Percentiles rank a stretch among this genome's conserved stretches.
Evolutionary conservation across 2,888 invertebrate genomes (phyloP).

Genomic region (Pseudococcus longispinus): DNA sequence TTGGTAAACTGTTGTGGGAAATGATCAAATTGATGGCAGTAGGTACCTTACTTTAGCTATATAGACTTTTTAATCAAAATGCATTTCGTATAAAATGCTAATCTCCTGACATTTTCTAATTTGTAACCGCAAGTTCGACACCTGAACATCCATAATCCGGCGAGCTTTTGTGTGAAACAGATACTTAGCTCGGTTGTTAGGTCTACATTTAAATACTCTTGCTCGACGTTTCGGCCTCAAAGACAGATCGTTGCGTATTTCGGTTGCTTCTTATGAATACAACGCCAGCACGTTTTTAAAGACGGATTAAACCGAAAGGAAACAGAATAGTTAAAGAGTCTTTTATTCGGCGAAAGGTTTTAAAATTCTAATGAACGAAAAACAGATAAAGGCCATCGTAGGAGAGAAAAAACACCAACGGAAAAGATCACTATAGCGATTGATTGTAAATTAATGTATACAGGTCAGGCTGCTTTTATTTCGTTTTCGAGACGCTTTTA

Average conservation of each 20-base stretch:
- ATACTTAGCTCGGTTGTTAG: constrained; percentile 19
- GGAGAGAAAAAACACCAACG: constrained; percentile 3
- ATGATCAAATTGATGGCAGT: not conserved
- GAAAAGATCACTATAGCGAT: constrained; percentile 18
- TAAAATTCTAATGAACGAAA: constrained; percentile 28
- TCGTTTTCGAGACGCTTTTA: not conserved
- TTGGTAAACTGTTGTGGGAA: not conserved
- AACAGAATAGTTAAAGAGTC: constrained; percentile 28
- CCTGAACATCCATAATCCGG: constrained; percentile 21
- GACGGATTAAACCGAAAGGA: constrained; percentile 26
- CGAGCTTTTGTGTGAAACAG: constrained; percentile 10
- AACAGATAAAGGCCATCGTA: not conserved
- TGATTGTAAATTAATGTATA: constrained; percentile 18
- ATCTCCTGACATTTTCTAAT: constrained; percentile 13
- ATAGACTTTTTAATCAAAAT: constrained; percentile 24
- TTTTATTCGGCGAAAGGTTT: constrained; percentile 9
- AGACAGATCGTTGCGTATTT: constrained; percentile 24
- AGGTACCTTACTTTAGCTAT: not conserved
- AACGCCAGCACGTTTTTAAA: constrained; percentile 12
- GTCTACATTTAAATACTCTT: constrained; percentile 12
- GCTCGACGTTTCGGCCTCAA: constrained; percentile 15
- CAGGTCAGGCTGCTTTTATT: constrained; percentile 4
- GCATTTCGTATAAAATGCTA: constrained; percentile 18
- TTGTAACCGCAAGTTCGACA: constrained; percentile 27
- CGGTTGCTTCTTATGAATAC: constrained; percentile 12